These are phyloP conservation scores for Copidosoma floridanum DNA, from an alignment of 1,140 invertebrate genomes.

Conservation along the genomic window DNA sequence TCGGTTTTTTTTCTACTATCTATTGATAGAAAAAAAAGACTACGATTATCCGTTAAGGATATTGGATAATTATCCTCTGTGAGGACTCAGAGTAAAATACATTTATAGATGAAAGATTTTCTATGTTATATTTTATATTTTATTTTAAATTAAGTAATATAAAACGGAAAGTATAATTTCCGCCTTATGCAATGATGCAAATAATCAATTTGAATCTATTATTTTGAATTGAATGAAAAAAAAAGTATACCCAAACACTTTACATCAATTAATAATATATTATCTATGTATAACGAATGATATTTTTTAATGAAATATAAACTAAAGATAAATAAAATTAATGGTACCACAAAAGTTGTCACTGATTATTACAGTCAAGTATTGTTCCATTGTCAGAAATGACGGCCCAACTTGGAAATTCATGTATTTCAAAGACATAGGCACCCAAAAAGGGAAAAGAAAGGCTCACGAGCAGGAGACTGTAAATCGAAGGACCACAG, in stretches of 20 bases:
- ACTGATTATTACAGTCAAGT: no score
- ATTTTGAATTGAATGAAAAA: no score
- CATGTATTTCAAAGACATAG: slow-evolving; percentile 52
- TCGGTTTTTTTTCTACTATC: slow-evolving; percentile 15
- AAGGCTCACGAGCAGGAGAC: slow-evolving; percentile 42
- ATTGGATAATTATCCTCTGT: slow-evolving; percentile 34
- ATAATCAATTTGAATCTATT: no score
- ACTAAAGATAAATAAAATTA: neutral
- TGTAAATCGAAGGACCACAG: slow-evolving; percentile 43
- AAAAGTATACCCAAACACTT: neutral
- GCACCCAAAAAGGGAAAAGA: slow-evolving; percentile 52
- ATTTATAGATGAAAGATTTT: slow-evolving; percentile 6
- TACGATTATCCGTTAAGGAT: slow-evolving; percentile 29
- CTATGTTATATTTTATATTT: no score
- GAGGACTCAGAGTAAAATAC: slow-evolving; percentile 28
- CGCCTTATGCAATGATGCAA: slow-evolving; percentile 15
- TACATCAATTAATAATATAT: neutral
- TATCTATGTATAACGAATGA: neutral
- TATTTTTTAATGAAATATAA: slow-evolving; percentile 10
- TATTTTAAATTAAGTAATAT: no score
- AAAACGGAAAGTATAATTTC: no score
- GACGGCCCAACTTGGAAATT: slow-evolving; percentile 57
- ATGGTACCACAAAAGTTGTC: no score
- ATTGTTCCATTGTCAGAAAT: neutral
- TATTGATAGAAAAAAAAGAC: slow-evolving; percentile 21